A percentile compares a stretch with the other conserved stretches of the same genome.
Evolutionary conservation across 1,140 invertebrate genomes (phyloP).

Genomic region (Chelonus insularis): DNA sequence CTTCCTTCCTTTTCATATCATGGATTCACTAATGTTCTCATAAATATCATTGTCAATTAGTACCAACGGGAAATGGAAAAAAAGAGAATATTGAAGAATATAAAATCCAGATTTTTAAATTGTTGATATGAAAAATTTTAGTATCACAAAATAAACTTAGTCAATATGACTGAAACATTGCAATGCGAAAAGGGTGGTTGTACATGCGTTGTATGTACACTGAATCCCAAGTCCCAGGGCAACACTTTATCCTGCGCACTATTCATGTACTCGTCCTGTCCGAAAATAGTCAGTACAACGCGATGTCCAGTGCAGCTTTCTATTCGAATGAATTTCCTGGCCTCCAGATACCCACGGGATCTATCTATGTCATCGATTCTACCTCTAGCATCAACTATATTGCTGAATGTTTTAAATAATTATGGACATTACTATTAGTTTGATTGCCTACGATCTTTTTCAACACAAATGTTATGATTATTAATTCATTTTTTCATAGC

Average conservation of each 20-base stretch:
- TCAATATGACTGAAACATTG: neutral
- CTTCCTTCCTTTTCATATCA: constrained; percentile 15
- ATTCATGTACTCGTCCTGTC: constrained; percentile 28
- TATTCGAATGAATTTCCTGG: too few species aligned
- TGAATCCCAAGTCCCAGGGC: constrained; percentile 32
- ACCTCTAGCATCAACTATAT: too few species aligned
- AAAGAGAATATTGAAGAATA: neutral
- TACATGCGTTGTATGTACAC: constrained; percentile 34
- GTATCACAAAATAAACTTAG: neutral
- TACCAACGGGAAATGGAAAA: neutral
- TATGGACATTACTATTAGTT: neutral
- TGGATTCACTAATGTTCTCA: neutral
- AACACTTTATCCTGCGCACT: constrained; percentile 29
- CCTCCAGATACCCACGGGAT: too few species aligned
- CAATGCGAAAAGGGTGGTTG: constrained; percentile 7
- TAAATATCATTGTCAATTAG: neutral
- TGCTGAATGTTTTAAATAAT: too few species aligned
- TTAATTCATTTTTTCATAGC: too few species aligned
- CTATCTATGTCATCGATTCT: too few species aligned
- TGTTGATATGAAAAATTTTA: neutral
- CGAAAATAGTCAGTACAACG: constrained; percentile 42
- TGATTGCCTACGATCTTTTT: too few species aligned
- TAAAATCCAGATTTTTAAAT: neutral
- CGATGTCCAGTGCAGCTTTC: constrained; percentile 30
- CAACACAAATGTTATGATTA: too few species aligned